Evolutionary conservation across 2,113 vertebrate species (phyloP), one percentile per base, ranked within the genome.

Genomic region (Ondatra zibethicus): DNA sequence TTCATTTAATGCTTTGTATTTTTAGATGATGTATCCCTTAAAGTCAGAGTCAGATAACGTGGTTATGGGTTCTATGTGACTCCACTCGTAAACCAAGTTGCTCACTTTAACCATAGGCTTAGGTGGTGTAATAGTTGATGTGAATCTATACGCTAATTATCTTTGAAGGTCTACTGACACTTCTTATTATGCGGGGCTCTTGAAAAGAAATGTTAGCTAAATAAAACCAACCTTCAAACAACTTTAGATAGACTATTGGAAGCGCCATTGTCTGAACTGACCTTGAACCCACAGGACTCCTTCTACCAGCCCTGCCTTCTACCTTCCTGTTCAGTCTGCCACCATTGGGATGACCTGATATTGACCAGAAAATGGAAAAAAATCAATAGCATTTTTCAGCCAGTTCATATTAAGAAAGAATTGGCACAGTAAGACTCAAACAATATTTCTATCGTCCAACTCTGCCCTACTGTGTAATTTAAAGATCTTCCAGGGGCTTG

Each of bases 401-500:
- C 76, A 61, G 65, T 96, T 93, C 68, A 47, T 94, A 92, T 86
- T 78, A 96, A 95, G 87, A 93, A 96, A 63, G 91, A 2, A 92
- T 29, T 78, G 27, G 7, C 5, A 13, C 16, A 23, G 25, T 52
- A 45, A 97, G 94, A 87, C 10, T 92, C 96, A 97, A 97, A 58
- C 7, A 94, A 88, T 39, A 94, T 95, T 98, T 97, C 66, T 92
- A 2, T 88, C 77, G 27, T 88, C 96, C 73, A 81, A 86, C 80
- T 96, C 77, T 92, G 80, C 39, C 61, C 31, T 75, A 68, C 36
- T 70, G 21, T 92, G 29, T 68, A 94, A 89, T 97, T 97, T 97
- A 80, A 95, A 88, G 87, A 93, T 84, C 85, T 45, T 98, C 97
- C 93, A 84, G 94, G 84, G 58, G 86, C 91, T 98, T 97, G 97